A percentile compares a stretch with the other conserved stretches of the same genome.
These are phyloP conservation scores for Somateria mollissima DNA, from an alignment of 2,797 vertebrate species.

Conservation along the genomic window DNA sequence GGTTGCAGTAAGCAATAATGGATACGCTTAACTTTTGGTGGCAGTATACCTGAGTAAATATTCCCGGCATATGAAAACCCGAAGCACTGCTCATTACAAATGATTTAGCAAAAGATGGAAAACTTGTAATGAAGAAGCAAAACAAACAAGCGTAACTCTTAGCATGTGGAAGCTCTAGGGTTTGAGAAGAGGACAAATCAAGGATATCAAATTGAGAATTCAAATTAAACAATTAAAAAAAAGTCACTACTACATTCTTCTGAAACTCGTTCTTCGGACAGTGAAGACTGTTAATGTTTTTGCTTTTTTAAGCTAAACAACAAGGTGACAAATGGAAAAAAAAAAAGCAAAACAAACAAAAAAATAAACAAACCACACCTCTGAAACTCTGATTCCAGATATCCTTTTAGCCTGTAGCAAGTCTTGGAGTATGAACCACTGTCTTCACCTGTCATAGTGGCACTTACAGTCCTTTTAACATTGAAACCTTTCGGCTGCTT, in stretches of 20 bases:
- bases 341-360: neutral
- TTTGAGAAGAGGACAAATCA: conserved; percentile 46
- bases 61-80: conserved; percentile 31
- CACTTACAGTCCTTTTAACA: conserved; percentile 77
- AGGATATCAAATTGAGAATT: conserved; percentile 35
- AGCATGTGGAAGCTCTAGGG: conserved; percentile 56
- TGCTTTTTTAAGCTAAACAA: conserved; percentile 40
- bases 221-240: neutral
- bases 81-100: conserved; percentile 46
- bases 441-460: conserved; percentile 52
- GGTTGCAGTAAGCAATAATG: conserved; percentile 18
- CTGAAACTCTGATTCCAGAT: conserved; percentile 56
- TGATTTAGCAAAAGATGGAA: conserved; percentile 49
- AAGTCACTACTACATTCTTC: conserved; percentile 21
- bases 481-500: conserved; percentile 71
- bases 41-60: conserved; percentile 16
- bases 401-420: conserved; percentile 57
- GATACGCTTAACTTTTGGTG: conserved; percentile 20
- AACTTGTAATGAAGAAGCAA: conserved; percentile 56
- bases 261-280: conserved; percentile 56
- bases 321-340: conserved; percentile 50
- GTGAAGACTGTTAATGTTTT: conserved; percentile 33
- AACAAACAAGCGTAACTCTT: conserved; percentile 7
- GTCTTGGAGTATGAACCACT: conserved; percentile 63
- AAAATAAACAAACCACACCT: conserved; percentile 4